Percentiles rank a stretch among this genome's conserved stretches.
These are phyloP conservation scores for Austrolebias charrua DNA, from an alignment of 2,797 vertebrate genomes.

Conservation along the genomic window DNA sequence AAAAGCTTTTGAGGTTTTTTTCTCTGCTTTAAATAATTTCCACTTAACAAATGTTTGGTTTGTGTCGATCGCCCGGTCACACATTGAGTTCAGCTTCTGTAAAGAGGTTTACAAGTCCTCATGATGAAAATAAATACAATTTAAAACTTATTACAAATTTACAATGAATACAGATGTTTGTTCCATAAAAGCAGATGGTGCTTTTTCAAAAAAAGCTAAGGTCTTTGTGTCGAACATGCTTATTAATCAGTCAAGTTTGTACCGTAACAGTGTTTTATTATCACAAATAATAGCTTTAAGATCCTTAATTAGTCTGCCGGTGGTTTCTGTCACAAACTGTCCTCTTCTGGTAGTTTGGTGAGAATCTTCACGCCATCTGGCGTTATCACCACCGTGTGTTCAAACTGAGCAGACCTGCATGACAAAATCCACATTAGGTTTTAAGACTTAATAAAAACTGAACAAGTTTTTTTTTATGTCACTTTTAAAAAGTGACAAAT, in stretches of 20 bases:
- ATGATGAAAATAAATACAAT: too few species aligned
- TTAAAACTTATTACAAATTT: too few species aligned
- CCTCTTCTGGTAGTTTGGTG: constrained; percentile 78
- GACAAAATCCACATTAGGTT: not conserved
- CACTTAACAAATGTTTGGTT: not conserved
- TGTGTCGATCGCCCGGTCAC: not conserved
- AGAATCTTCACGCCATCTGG: constrained; percentile 87
- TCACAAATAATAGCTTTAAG: not conserved
- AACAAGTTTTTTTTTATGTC: too few species aligned
- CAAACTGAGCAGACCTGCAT: constrained; percentile 90
- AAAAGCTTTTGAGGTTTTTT: not conserved
- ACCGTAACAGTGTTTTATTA: not conserved
- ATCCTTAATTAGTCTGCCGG: not conserved
- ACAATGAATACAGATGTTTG: too few species aligned
- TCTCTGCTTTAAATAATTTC: not conserved
- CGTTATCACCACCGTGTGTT: constrained; percentile 92
- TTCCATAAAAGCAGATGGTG: too few species aligned
- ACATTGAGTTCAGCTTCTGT: not conserved
- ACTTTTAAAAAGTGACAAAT: too few species aligned
- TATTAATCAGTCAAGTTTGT: constrained; percentile 2
- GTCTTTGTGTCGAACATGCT: constrained; percentile 3
- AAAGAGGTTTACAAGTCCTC: not conserved
- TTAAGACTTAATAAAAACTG: too few species aligned
- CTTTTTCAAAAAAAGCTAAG: not conserved
- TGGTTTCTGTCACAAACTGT: constrained; percentile 27